Base-by-base conservation (phyloP, 2,797 vertebrate genomes). In the Botia almorhae region DNA sequence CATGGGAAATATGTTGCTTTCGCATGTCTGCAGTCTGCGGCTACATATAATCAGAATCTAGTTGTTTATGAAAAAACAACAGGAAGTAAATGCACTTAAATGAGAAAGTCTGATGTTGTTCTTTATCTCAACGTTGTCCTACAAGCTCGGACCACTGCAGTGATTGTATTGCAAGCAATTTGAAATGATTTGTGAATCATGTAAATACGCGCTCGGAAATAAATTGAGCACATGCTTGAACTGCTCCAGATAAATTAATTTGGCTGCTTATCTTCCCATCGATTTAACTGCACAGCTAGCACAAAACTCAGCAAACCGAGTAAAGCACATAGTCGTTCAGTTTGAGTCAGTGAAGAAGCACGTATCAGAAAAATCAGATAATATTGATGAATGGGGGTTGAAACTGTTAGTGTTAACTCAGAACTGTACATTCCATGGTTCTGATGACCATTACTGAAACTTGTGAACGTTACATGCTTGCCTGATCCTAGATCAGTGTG, bases 81-180 rank as follows among this genome's bases (percentile, higher is more conserved):
- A 69, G 74, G 21, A 69, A 84, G 84, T 89, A 85, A 89, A 76
- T 82, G 74, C 72, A 75, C 81, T 71, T 68, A 8, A 2, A 63
- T 48, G 50, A 19, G 23, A 65, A 73, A 73, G 60, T 43, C 23
- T n/a, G n/a, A n/a, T 73, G 17, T 69, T 77, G 60, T 58, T 68
- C 63, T 78, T 81, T 73, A 80, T 60, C 60, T 78, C 63, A 73
- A 81, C 58, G 79, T 81, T 65, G 69, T 74, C 11, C 69, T 67
- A 21, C 43, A 73, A 26, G 23, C n/a, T 5, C n/a, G 55, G 43
- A 63, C n/a, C 43, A 39, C 56, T 63, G 14, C 13, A 23, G 36
- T 58, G 17, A 16, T 64, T 63, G 39, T 43, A 43, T 43, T 11
- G 36, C 36, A 39, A 39, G 36, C 36, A 39, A 39, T 39, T 1